Evolutionary conservation across 2,113 vertebrate genomes (phyloP), one percentile per base, ranked within the genome.

Genomic region (Poeciliopsis turrubarensis): DNA sequence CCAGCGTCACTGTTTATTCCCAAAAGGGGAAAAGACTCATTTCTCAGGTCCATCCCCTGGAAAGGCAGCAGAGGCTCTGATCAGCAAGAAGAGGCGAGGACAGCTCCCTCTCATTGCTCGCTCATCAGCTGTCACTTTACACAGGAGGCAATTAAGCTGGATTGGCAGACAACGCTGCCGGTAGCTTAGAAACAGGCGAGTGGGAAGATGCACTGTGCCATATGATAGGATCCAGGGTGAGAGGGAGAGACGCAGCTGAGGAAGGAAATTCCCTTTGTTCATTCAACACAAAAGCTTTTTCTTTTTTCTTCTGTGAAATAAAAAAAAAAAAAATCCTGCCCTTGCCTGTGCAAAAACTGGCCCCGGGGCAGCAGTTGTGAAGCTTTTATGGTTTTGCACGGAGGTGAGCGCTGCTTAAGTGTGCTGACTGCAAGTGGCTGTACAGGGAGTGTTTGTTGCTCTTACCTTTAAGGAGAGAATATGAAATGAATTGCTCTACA

Each of bases 191-290:
- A 89, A 92, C 91, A 86, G 89, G 83, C 86, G 37, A 87, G 83
- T 86, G 82, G 90, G 89, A 57, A 89, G 86, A 88, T 47, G 77
- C 75, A 75, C 68, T 77, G 89, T 73, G 83, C 84, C 89, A 84
- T 82, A 81, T 80, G 86, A 90, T 81, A 83, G 88, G 85, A 87
- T 91, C 91, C 84, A 75, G 75, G 32, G 44, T n/a, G 32, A 32
- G 65, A 57, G 37, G 72, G 68, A 77, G 77, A 60, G 81, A 73
- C 77, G 61, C 65, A 72, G 67, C 29, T 72, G 72, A 80, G 80
- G 77, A 81, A 86, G 89, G 91, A 91, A 86, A 87, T 92, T 86
- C 90, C 89, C 83, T 93, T 92, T 93, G 91, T 93, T 87, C 80
- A 75, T 69, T 77, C 81, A 88, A 37, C 83, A 89, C 80, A 86